These are phyloP conservation scores for Eupithecia abbreviata DNA, from an alignment of 2,888 invertebrate species.

Conservation along the genomic window DNA sequence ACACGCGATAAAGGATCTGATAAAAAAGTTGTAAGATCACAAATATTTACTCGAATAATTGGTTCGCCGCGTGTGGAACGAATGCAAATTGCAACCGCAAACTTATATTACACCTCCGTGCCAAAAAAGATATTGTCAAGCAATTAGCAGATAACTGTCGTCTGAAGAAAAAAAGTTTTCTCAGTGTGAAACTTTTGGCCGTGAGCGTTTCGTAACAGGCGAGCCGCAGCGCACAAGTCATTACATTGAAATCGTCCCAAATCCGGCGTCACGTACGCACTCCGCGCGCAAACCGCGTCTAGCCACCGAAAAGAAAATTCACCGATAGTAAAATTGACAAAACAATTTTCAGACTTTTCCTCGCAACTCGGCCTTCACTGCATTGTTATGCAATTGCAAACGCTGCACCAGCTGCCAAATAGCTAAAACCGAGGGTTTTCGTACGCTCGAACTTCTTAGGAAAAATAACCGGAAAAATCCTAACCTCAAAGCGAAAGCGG, in stretches of 20 bases:
- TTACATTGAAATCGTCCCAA: conserved; percentile 71
- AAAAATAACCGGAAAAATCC: conserved; percentile 65
- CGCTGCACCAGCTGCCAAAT: conserved; percentile 64
- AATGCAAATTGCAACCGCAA: conserved; percentile 52
- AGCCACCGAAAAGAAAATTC: conserved; percentile 59
- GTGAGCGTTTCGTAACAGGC: conserved; percentile 71
- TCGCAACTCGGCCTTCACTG: conserved; percentile 71
- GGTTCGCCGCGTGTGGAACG: conserved; percentile 50
- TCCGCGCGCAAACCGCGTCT: conserved; percentile 55
- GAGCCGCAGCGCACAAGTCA: conserved; percentile 58
- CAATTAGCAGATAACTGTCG: conserved; percentile 76
- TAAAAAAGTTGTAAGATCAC: conserved; percentile 52
- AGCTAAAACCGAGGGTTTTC: conserved; percentile 59
- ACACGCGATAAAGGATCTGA: conserved; percentile 47
- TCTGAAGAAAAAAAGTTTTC: conserved; percentile 66
- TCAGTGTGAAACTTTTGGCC: conserved; percentile 65
- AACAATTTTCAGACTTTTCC: conserved; percentile 67
- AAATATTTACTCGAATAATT: conserved; percentile 67
- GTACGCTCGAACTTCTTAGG: conserved; percentile 56
- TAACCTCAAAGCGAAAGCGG: conserved; percentile 66
- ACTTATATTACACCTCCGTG: conserved; percentile 58
- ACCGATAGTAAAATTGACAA: conserved; percentile 57
- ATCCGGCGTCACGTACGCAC: conserved; percentile 61
- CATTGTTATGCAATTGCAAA: conserved; percentile 79
- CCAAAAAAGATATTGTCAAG: conserved; percentile 70